These are phyloP conservation scores for Drosophila lini DNA, from an alignment of 1,140 invertebrate species.

Conservation along the genomic window DNA sequence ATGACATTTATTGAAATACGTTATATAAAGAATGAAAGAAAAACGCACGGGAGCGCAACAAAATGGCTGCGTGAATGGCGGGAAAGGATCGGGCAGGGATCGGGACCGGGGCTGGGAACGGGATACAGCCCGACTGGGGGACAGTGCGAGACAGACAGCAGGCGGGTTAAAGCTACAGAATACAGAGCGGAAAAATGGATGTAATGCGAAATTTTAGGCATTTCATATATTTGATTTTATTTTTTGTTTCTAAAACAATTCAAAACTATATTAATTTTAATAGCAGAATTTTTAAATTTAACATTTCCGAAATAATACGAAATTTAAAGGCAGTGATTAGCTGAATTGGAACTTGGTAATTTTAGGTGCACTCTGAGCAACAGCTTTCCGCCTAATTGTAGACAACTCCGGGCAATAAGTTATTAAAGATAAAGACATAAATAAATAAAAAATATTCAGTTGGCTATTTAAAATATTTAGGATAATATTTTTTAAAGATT, in stretches of 20 bases:
- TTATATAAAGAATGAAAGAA: conserved; percentile 62
- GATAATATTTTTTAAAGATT: background rate
- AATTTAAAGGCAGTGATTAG: no score
- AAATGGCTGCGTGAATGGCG: conserved; percentile 54
- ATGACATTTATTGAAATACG: conserved; percentile 80
- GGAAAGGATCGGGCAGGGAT: conserved; percentile 22
- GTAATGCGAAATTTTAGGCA: no score
- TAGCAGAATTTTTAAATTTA: no score
- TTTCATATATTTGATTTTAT: no score
- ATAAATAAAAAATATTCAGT: background rate
- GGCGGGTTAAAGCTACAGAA: conserved; percentile 4
- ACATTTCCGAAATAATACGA: no score
- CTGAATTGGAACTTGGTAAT: no score
- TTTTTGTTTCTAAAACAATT: no score
- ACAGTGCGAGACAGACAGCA: conserved; percentile 29
- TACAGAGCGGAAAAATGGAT: background rate
- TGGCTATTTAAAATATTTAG: background rate
- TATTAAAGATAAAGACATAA: no score
- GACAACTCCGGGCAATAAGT: no score
- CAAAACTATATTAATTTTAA: no score
- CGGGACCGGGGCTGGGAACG: background rate
- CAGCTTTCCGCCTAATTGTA: no score
- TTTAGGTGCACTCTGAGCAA: no score
- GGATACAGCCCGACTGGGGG: conserved; percentile 20
- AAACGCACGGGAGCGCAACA: conserved; percentile 62